Conservation (phyloP, 2,888 invertebrate species). For the Brachypterus glaber region DNA sequence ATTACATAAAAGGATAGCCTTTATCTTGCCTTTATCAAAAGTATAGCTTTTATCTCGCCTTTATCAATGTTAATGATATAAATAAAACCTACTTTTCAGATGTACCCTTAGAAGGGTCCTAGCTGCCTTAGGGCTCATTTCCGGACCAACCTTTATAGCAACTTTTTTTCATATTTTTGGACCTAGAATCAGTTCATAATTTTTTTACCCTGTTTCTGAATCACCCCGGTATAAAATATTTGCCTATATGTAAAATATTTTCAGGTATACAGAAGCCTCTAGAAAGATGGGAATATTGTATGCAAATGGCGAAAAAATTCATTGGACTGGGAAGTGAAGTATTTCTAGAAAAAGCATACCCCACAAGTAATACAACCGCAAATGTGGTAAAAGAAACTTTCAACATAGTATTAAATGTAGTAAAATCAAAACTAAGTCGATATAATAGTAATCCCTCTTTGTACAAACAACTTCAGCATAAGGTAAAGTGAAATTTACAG, state of each 20-base stretch:
- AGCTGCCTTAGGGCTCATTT: background rate
- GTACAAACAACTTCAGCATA: conserved; percentile 33
- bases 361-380: conserved; percentile 26
- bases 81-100: too few species aligned
- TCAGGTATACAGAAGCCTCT: conserved; percentile 27
- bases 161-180: conserved; percentile 5
- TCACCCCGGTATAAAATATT: too few species aligned
- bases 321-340: conserved; percentile 44
- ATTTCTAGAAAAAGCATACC: conserved; percentile 34
- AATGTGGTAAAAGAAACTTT: conserved; percentile 28
- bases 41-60: too few species aligned
- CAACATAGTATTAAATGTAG: conserved; percentile 24
- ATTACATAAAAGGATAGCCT: too few species aligned
- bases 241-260: conserved; percentile 11
- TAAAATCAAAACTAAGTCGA: conserved; percentile 23
- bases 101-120: background rate
- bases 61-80: too few species aligned
- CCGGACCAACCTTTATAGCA: background rate
- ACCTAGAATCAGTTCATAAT: too few species aligned
- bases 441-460: conserved; percentile 25
- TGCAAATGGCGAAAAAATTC: conserved; percentile 39
- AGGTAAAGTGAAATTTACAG: conserved; percentile 30
- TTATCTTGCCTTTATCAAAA: too few species aligned
- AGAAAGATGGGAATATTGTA: conserved; percentile 46
- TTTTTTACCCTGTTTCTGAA: too few species aligned